A percentile compares a stretch with the other conserved stretches of the same genome.
Conservation (phyloP, 2,113 vertebrate species). For the Grallaria varia region DNA sequence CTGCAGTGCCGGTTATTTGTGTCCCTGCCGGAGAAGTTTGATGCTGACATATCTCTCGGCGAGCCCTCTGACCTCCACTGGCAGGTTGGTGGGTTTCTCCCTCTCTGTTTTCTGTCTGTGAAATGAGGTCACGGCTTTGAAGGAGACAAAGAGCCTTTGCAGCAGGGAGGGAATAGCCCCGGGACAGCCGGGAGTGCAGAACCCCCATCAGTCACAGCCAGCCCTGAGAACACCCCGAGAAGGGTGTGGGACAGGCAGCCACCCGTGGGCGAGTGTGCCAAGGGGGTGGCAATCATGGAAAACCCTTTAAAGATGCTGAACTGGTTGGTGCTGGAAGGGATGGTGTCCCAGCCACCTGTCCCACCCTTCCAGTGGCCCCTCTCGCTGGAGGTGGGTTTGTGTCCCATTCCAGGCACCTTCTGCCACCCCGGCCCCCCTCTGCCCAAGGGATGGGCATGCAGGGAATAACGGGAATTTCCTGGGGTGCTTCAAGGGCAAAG, state of each 20-base stretch:
- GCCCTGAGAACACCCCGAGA: fast-evolving
- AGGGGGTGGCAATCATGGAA: neutral
- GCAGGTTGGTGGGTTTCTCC: slow-evolving; percentile 38
- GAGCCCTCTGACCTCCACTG: slow-evolving; percentile 14
- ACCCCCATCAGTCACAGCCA: neutral
- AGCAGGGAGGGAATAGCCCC: slow-evolving; percentile 15
- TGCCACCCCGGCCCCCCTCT: neutral
- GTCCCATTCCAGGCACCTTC: neutral
- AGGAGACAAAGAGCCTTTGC: slow-evolving; percentile 43
- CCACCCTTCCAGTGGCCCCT: neutral
- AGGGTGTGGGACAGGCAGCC: neutral
- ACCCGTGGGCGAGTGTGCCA: fast-evolving
- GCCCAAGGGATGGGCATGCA: neutral
- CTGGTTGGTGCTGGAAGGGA: too few relatives aligned
- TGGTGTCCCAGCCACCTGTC: too few relatives aligned
- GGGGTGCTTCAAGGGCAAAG: neutral
- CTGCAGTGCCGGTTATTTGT: neutral
- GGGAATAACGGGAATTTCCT: neutral
- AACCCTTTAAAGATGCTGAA: too few relatives aligned
- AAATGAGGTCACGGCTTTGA: slow-evolving; percentile 37
- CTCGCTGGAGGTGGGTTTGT: fast-evolving
- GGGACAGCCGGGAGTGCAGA: neutral
- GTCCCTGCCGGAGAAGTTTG: neutral
- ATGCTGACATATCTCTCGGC: neutral
- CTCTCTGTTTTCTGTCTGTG: slow-evolving; percentile 33